These are phyloP conservation scores for Drosophila trapezifrons DNA, from an alignment of 1,140 invertebrate species.

Conservation along the genomic window DNA sequence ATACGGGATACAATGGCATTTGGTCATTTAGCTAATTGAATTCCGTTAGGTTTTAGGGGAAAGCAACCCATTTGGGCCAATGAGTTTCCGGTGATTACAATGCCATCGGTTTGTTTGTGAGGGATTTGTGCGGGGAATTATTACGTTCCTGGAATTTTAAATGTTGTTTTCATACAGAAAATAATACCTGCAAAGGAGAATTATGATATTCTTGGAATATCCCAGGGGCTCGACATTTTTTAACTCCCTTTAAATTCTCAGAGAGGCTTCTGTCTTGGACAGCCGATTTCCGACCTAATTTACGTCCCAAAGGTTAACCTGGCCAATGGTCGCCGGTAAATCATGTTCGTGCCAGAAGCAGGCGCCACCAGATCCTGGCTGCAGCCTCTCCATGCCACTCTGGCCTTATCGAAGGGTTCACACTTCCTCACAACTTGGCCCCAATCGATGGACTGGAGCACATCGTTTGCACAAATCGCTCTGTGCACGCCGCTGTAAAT, in stretches of 20 bases:
- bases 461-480: conserved; percentile 65
- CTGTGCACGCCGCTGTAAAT: conserved; percentile 75
- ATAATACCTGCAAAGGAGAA: too few species aligned
- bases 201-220: neutral
- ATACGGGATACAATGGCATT: conserved; percentile 14
- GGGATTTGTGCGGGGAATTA: neutral
- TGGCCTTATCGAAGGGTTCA: conserved; percentile 64
- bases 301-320: neutral
- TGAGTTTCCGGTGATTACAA: conserved; percentile 18
- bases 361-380: conserved; percentile 3
- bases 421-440: conserved; percentile 37
- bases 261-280: neutral
- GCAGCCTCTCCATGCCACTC: conserved; percentile 46
- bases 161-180: neutral
- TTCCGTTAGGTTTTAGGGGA: conserved; percentile 43
- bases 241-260: neutral
- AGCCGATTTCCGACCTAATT: neutral
- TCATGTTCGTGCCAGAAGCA: conserved; percentile 1
- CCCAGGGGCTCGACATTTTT: too few species aligned
- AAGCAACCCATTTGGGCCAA: conserved; percentile 16
- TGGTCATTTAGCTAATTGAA: conserved; percentile 70
- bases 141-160: neutral
- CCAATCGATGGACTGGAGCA: neutral
- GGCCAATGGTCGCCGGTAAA: conserved; percentile 1
- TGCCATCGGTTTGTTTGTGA: neutral